Evolutionary conservation across 1,140 invertebrate genomes (phyloP).

Genomic region (Potamilus streckersoni): DNA sequence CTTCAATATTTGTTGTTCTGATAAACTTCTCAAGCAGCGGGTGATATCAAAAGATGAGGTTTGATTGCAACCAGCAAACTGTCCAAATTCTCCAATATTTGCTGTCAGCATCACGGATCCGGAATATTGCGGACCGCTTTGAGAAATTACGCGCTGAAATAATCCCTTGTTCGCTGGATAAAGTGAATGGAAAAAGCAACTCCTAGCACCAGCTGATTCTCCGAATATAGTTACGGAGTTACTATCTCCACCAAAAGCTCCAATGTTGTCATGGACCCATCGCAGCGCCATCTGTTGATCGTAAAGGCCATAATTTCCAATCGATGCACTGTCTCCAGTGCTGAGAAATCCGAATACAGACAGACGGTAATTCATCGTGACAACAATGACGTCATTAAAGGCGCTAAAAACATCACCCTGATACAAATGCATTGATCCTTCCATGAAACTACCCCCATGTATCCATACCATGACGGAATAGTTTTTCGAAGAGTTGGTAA

Average conservation of each 20-base stretch:
- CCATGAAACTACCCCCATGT: constrained; percentile 93
- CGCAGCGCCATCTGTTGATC: constrained; percentile 87
- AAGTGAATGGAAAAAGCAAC: constrained; percentile 82
- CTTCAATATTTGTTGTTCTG: too few species aligned
- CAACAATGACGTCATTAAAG: constrained; percentile 83
- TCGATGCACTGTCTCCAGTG: constrained; percentile 7
- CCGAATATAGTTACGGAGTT: constrained; percentile 93
- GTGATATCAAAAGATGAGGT: too few species aligned
- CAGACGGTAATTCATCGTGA: constrained; percentile 88
- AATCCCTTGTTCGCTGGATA: constrained; percentile 9
- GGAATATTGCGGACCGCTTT: constrained; percentile 18
- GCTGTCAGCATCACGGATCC: constrained; percentile 7
- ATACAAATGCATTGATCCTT: constrained; percentile 86
- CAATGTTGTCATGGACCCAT: constrained; percentile 85
- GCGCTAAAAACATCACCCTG: constrained; percentile 86
- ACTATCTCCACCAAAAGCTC: constrained; percentile 92
- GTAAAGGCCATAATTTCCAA: constrained; percentile 63
- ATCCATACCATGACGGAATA: constrained; percentile 95
- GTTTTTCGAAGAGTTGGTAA: constrained; percentile 64
- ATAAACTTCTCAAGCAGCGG: too few species aligned
- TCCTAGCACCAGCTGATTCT: constrained; percentile 92
- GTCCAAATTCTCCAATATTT: constrained; percentile 1
- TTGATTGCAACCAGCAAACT: not conserved
- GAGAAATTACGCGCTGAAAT: constrained; percentile 26
- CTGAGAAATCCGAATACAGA: constrained; percentile 85